A percentile compares a stretch with the other conserved stretches of the same genome.
phyloP scores from a whole-genome alignment of 2,888 invertebrate species.

The Myathropa florea region DNA sequence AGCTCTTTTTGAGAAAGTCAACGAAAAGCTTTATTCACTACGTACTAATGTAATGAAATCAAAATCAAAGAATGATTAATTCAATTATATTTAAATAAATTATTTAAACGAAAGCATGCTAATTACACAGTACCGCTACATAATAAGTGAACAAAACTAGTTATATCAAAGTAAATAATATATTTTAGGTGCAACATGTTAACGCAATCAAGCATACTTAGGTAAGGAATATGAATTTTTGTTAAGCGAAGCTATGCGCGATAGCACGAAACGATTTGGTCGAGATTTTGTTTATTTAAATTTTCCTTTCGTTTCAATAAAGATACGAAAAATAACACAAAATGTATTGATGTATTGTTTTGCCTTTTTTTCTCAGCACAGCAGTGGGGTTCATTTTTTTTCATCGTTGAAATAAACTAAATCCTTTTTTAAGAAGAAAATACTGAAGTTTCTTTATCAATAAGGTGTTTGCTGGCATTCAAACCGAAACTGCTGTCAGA shows the following conservation, averaged over 20 bases:
- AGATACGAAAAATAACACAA: conserved; percentile 26
- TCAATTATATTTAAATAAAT: conserved; percentile 57
- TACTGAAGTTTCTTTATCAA: too few relatives aligned
- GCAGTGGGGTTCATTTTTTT: too few relatives aligned
- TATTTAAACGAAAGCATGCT: conserved; percentile 36
- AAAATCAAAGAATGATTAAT: conserved; percentile 26
- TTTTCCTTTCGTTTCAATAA: conserved; percentile 53
- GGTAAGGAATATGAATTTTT: conserved; percentile 14
- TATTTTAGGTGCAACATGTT: conserved; percentile 6
- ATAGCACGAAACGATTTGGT: not conserved
- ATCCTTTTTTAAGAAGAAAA: too few relatives aligned
- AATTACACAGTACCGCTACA: conserved; percentile 38
- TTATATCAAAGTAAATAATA: not conserved
- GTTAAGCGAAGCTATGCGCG: conserved; percentile 6
- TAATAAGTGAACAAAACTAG: not conserved
- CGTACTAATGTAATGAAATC: conserved; percentile 18
- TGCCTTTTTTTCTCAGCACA: too few relatives aligned
- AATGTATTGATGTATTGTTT: too few relatives aligned
- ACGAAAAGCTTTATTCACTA: conserved; percentile 69
- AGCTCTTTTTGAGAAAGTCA: conserved; percentile 40
- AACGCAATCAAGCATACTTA: conserved; percentile 16
- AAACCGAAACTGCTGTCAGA: too few relatives aligned
- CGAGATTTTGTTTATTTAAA: conserved; percentile 37
- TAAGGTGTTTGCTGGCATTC: too few relatives aligned
- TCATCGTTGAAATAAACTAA: too few relatives aligned